Base-by-base conservation (phyloP, 2,113 vertebrate species). In the Mohoua ochrocephala region DNA sequence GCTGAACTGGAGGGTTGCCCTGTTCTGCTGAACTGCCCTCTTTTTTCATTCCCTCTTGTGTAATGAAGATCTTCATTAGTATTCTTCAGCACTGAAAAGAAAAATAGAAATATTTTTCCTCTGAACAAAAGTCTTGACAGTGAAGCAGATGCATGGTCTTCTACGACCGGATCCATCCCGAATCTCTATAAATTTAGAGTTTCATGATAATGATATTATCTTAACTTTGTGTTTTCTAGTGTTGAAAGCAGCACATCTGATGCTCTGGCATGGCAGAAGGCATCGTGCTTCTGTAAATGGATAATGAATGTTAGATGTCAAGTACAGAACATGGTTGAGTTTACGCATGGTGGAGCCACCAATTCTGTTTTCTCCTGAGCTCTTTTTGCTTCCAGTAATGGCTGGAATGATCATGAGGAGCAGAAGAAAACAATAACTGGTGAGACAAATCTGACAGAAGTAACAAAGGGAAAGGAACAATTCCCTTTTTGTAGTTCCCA, bases 381-480 rank as follows among this genome's bases (percentile, higher is more conserved):
- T 89, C 21, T 65, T 74, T 84, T 73, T 70, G 45, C 13, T 74
- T 84, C 50, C 17, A 41, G 19, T 63, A 80, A 26, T 45, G 19
- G 9, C 67, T 45, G 35, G 28, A 77, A 81, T 42, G 64, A 59
- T 69, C 74, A 54, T 21, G 6, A 77, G 31, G 23, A 89, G 3
- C 31, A 74, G 50, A 87, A 87, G 26, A 84, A 81, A 61, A 44
- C 41, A 87, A 7, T 61, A 77, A 61, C 10, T 37, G 50, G 30
- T 77, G 47, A 52, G 30, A 24, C 28, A 84, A 89, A 81, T 82
- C 35, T 61, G 26, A 59, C 47, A 67, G 37, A 74, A 91, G 15
- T 45, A 78, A 91, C n/a, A 93, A 89, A 61, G 7, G 13, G 22
- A 91, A 61, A 87, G 41, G 47, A 84, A 82, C 9, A 74, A n/a